phyloP scores from a whole-genome alignment of 2,888 invertebrate species.

The Leptura quadrifasciata region DNA sequence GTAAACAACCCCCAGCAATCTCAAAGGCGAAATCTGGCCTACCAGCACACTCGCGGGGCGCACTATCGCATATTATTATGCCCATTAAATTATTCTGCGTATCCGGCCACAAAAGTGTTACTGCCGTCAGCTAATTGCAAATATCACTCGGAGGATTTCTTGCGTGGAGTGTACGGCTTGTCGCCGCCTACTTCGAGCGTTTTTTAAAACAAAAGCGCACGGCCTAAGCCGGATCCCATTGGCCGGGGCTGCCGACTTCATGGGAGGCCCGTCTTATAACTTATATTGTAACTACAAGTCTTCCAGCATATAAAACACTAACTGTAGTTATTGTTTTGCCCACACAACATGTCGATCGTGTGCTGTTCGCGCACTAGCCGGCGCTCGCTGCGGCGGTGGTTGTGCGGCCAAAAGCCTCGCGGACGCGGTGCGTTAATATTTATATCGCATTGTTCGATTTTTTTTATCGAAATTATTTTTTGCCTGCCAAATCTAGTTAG shows the following conservation, averaged over 20 bases:
- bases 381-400: constrained; percentile 28
- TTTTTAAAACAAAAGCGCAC: constrained; percentile 66
- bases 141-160: constrained; percentile 42
- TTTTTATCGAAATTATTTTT: constrained; percentile 49
- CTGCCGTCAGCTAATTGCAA: constrained; percentile 41
- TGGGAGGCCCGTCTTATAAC: constrained; percentile 66
- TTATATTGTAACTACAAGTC: constrained; percentile 61
- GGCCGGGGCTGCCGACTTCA: constrained; percentile 63
- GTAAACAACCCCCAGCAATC: background rate
- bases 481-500: constrained; percentile 44
- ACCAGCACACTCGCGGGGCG: background rate
- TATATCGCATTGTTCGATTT: constrained; percentile 51
- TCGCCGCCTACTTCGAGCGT: constrained; percentile 67
- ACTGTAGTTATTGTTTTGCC: constrained; percentile 41
- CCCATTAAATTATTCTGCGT: constrained; percentile 18
- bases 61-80: background rate
- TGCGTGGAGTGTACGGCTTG: constrained; percentile 60
- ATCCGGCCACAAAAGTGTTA: constrained; percentile 1
- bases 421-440: constrained; percentile 36
- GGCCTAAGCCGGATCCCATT: constrained; percentile 62
- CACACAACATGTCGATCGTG: constrained; percentile 47
- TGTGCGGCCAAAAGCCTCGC: constrained; percentile 40
- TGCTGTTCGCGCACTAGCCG: constrained; percentile 47
- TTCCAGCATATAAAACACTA: constrained; percentile 58
- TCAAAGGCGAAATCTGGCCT: constrained; percentile 1